Base-by-base conservation (phyloP, 2,113 vertebrate species). In the Triplophysa rosa region DNA sequence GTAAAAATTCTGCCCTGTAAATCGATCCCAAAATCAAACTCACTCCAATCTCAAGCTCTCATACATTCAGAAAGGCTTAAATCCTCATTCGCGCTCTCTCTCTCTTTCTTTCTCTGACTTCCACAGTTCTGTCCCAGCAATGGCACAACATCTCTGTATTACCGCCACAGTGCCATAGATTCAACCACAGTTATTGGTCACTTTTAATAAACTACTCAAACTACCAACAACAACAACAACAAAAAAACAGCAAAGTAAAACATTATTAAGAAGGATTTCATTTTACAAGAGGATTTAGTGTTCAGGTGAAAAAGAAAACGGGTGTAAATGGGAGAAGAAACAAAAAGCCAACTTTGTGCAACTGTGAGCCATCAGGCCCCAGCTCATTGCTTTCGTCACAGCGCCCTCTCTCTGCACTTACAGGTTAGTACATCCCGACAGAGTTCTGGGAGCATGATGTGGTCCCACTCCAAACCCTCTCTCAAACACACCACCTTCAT, bases 161-260 rank as follows among this genome's bases (percentile, higher is more conserved):
- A 82, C 81, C 71, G 74, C 77, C 68, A 56, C 33, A 37, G 33
- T 6, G 33, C 33, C 33, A 42, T 76, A 70, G 61, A 65, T 61
- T 88, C 80, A 88, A 84, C 86, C 90, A 85, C 87, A 88, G 86
- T 78, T 84, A 87, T 87, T 86, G 89, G 89, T 89, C 82, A 66
- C 83, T 87, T 84, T 77, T 68, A 79, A 75, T 42, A 80, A 83
- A 76, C 74, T 79, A 83, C 47, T 76, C 47, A 79, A 45, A 77
- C 77, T 77, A 77, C 49, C 23, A 63, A 67, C 40, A 40, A 59
- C 59, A 13, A 67, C 75, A 45, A n/a, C n/a, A n/a, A n/a, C n/a
- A 24, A 58, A 81, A 17, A 12, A 14, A 58, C 8, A 21, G 52
- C 52, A 56, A 56, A 29, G 37, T 69, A 81, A 40, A 70, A 78